Evolutionary conservation across 2,888 invertebrate genomes (phyloP), one percentile per base, ranked within the genome.

Genomic region (Chromoteleia sp.): DNA sequence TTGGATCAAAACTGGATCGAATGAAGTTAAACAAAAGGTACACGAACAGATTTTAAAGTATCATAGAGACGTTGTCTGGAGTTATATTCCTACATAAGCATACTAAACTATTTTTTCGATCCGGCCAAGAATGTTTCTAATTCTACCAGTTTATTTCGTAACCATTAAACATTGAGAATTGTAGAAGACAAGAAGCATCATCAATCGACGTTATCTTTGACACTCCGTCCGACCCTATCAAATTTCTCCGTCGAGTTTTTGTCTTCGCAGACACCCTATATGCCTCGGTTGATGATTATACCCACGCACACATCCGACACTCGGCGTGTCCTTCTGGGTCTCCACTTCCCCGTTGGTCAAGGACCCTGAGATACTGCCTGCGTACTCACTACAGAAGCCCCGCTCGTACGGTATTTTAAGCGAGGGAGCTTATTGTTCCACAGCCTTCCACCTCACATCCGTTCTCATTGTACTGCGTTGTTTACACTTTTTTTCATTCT

Each of bases 291-390:
- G 45, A 54, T 59, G 58, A 71, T 76, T 71, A 41, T 68, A 70
- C 58, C 41, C 54, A 39, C 59, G 67, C 63, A 52, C 58, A 67
- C 75, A 73, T 65, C 71, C 71, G 61, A 70, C 79, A 58, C 71
- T 80, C 17, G 48, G 19, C 76, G 52, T 59, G 74, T 80, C 73
- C 77, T 80, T 83, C 78, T 78, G 74, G 43, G 33, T 65, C 74
- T 76, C 74, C 68, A 67, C 75, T 75, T 81, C 71, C 67, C 71
- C 78, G 50, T 79, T 83, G 83, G 83, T 81, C 83, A 83, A 83
- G 79, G 83, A 83, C 83, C 83, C 63, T 43, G 58, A 58, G 70
- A 75, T 61, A 74, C 71, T 67, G 58, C 7, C 36, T 45, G 68
- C 48, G 58, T 73, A 73, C 67, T 41, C 67, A 68, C 79, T 61